phyloP scores from a whole-genome alignment of 2,113 vertebrate species.

The Semnopithecus entellus region DNA sequence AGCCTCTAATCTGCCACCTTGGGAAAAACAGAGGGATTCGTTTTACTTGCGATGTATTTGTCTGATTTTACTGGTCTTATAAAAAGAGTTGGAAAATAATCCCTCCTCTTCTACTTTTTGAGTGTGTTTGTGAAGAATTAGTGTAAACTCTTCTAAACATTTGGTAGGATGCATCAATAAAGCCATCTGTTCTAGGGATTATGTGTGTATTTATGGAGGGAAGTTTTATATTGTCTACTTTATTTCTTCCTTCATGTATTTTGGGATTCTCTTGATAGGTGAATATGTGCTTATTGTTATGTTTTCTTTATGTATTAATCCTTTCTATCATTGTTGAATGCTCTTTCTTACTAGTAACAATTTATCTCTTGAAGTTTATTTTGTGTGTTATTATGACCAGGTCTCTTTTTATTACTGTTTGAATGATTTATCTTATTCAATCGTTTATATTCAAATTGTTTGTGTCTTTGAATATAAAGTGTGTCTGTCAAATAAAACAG shows the following conservation, averaged over 20 bases:
- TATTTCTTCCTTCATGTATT: neutral
- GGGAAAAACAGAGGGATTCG: no score
- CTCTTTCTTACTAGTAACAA: neutral
- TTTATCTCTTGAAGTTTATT: neutral
- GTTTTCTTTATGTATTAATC: neutral
- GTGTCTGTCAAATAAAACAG: neutral
- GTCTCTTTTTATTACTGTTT: neutral
- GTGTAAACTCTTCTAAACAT: neutral
- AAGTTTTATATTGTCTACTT: neutral
- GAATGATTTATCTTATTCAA: neutral
- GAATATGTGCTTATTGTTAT: neutral
- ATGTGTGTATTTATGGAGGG: neutral
- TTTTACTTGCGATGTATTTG: neutral
- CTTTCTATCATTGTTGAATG: neutral
- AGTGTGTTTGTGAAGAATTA: neutral
- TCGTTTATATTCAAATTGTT: neutral
- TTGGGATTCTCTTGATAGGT: neutral
- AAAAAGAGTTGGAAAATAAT: neutral
- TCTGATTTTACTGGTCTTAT: neutral
- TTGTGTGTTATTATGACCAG: neutral
- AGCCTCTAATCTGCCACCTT: no score
- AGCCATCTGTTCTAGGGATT: neutral
- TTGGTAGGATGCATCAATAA: neutral
- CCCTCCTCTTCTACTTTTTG: neutral
- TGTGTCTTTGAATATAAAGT: neutral